Percentiles rank a stretch among this genome's conserved stretches.
Conservation (phyloP, 2,113 vertebrate genomes). For the Petaurus breviceps region DNA sequence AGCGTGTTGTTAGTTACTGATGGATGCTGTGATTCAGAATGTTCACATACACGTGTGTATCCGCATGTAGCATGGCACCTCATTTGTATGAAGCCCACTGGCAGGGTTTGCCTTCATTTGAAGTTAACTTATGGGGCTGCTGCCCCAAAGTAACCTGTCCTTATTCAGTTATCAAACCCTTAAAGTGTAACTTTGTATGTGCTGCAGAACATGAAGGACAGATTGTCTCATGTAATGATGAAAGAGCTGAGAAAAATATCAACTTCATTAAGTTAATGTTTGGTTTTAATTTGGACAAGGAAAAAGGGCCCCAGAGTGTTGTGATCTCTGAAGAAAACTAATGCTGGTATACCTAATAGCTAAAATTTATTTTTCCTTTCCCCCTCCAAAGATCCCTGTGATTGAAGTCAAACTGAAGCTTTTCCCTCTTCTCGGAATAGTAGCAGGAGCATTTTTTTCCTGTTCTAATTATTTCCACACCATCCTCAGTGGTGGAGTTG, state of each 20-base stretch:
- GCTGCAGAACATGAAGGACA: conserved; percentile 50
- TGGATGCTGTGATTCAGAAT: conserved; percentile 43
- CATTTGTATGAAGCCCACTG: conserved; percentile 64
- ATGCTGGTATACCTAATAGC: neutral
- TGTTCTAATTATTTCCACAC: conserved; percentile 95
- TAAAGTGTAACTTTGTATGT: conserved; percentile 10
- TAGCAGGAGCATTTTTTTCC: conserved; percentile 91
- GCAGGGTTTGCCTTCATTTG: conserved; percentile 74
- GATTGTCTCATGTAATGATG: conserved; percentile 40
- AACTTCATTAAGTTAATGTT: conserved; percentile 24
- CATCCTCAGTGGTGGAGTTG: conserved; percentile 95
- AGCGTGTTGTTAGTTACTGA: conserved; percentile 63
- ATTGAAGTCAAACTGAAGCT: conserved; percentile 89
- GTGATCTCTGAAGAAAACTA: neutral
- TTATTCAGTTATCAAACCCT: conserved; percentile 41
- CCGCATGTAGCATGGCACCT: neutral
- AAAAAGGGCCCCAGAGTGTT: neutral
- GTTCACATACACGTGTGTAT: conserved; percentile 71
- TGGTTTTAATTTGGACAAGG: conserved; percentile 48
- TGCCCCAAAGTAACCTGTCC: conserved; percentile 42
- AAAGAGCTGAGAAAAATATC: conserved; percentile 49
- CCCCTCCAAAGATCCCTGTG: conserved; percentile 87
- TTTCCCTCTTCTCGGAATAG: conserved; percentile 91
- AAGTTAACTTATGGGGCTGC: conserved; percentile 15
- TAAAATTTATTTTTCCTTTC: conserved; percentile 45